A percentile compares a stretch with the other conserved stretches of the same genome.
phyloP scores from a whole-genome alignment of 2,797 vertebrate species.

The Chelidonichthys spinosus region DNA sequence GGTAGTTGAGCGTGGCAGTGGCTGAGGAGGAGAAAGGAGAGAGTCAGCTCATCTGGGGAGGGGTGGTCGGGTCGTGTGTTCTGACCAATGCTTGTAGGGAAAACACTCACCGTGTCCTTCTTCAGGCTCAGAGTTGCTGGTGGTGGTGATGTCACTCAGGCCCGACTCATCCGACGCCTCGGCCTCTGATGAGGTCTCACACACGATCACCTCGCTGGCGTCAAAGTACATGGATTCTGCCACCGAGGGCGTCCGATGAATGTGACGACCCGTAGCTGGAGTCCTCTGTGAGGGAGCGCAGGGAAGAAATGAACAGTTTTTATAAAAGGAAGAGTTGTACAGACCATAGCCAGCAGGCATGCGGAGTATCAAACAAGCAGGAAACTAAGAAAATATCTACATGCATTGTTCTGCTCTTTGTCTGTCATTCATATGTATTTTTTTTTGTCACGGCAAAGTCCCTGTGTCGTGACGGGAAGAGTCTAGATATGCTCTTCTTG shows the following conservation, averaged over 20 bases:
- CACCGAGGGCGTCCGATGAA: conserved; percentile 85
- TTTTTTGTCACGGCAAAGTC: neutral
- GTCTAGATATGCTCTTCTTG: no score
- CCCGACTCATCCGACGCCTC: conserved; percentile 90
- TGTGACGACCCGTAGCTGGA: conserved; percentile 72
- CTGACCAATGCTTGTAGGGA: neutral
- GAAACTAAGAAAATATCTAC: neutral
- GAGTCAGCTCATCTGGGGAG: neutral
- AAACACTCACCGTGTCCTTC: conserved; percentile 76
- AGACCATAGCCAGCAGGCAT: neutral
- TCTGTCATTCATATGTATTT: conserved; percentile 1
- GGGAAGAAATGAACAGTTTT: neutral
- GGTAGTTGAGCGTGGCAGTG: conserved; percentile 72
- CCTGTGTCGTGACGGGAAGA: no score
- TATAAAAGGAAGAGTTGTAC: neutral
- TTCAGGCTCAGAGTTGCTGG: conserved; percentile 87
- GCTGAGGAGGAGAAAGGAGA: conserved; percentile 45
- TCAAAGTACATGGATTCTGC: conserved; percentile 93
- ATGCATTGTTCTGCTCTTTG: neutral
- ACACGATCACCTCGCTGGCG: conserved; percentile 89
- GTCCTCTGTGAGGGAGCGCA: conserved; percentile 44
- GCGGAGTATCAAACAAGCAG: neutral
- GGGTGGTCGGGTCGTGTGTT: no score
- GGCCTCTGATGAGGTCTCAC: conserved; percentile 90
- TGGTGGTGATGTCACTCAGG: conserved; percentile 89